Evolutionary conservation across 2,113 vertebrate species (phyloP).

Genomic region (Cyprinodon brontotheroides): DNA sequence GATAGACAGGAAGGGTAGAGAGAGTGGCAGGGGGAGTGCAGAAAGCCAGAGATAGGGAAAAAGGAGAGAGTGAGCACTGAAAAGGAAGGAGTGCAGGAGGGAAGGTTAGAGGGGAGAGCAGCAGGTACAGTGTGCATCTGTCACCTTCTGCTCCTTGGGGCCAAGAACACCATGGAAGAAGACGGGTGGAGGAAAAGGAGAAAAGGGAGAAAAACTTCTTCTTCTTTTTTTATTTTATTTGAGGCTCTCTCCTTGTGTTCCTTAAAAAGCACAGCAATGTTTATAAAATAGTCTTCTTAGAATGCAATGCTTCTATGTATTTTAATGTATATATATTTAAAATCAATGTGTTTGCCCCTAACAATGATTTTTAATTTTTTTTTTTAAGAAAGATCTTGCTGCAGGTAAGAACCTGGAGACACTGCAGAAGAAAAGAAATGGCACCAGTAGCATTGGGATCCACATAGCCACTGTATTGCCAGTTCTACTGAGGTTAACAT

Average conservation of each 20-base stretch:
- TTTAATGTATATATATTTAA: constrained; percentile 28
- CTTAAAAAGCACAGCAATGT: constrained; percentile 19
- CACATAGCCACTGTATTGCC: constrained; percentile 19
- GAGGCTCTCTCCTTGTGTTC: constrained; percentile 24
- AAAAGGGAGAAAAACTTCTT: constrained; percentile 33
- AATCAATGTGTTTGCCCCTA: constrained; percentile 21
- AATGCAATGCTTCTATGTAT: constrained; percentile 45
- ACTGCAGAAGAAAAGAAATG: constrained; percentile 13
- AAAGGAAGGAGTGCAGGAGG: constrained; percentile 45
- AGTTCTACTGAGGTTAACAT: constrained; percentile 55
- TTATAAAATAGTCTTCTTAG: constrained; percentile 13
- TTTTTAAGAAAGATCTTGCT: constrained; percentile 1
- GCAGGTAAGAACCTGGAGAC: constrained; percentile 16
- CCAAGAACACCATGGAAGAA: constrained; percentile 53
- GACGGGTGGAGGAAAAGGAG: constrained; percentile 31
- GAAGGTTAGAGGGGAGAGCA: constrained; percentile 63
- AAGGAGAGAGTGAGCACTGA: constrained; percentile 8
- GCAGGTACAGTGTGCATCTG: constrained; percentile 74
- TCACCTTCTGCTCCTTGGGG: constrained; percentile 71
- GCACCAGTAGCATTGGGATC: constrained; percentile 35
- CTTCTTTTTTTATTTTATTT: constrained; percentile 25
- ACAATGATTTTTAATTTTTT: constrained; percentile 30
- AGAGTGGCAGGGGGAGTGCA: constrained; percentile 33
- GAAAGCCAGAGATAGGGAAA: constrained; percentile 25
- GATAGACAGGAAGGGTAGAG: constrained; percentile 33